Conservation (phyloP, 2,888 invertebrate genomes). For the Enoplolaimus lenunculus region DNA sequence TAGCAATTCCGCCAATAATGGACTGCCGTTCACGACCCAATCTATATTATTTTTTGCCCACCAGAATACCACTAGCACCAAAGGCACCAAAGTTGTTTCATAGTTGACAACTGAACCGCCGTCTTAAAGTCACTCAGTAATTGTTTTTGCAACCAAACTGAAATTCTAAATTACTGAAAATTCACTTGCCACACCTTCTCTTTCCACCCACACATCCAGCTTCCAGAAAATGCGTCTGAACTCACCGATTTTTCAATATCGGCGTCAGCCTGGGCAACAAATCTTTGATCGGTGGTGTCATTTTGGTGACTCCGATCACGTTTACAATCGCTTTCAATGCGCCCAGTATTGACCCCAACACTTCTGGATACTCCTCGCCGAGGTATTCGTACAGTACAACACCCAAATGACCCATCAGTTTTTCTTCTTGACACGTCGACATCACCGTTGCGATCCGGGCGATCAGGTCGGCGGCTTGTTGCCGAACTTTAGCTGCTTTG, state of each 20-base stretch:
- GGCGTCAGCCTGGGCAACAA: conserved; percentile 86
- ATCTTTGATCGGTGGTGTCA: conserved; percentile 99
- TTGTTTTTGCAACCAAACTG: too few species aligned
- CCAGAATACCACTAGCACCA: too few species aligned
- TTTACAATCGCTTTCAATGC: conserved; percentile 98
- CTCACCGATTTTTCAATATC: conserved; percentile 83
- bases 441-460: conserved; percentile 92
- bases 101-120: too few species aligned
- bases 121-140: too few species aligned
- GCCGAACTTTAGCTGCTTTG: conserved; percentile 93
- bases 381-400: conserved; percentile 96
- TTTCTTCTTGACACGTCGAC: conserved; percentile 99
- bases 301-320: conserved; percentile 99
- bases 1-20: too few species aligned
- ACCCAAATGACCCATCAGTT: conserved; percentile 97
- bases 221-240: too few species aligned
- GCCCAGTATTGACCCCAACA: conserved; percentile 89
- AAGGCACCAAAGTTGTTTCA: too few species aligned
- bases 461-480: conserved; percentile 97
- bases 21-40: too few species aligned
- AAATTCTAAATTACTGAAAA: too few species aligned
- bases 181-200: too few species aligned
- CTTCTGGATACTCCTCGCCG: conserved; percentile 98
- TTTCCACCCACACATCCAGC: too few species aligned
- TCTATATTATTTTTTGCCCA: too few species aligned